phyloP scores from a whole-genome alignment of 2,888 invertebrate genomes.

The Lasioglossum pauxillum region DNA sequence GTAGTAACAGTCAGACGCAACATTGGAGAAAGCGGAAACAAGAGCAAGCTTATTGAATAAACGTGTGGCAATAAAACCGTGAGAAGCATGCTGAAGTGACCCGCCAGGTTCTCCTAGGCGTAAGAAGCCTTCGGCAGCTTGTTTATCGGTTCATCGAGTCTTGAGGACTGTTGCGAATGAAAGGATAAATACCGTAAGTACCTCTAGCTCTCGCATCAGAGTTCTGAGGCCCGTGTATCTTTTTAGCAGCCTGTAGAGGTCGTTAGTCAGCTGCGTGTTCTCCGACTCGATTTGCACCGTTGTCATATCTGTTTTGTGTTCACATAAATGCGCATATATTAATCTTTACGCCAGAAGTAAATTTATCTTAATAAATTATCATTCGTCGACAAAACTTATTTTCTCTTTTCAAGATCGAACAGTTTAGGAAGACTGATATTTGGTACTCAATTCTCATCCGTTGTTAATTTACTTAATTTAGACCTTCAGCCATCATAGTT shows the following conservation, averaged over 20 bases:
- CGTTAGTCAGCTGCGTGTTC: slow-evolving; percentile 97
- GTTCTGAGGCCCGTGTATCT: slow-evolving; percentile 96
- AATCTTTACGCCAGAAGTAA: background rate
- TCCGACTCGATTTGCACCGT: slow-evolving; percentile 96
- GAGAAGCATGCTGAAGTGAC: background rate
- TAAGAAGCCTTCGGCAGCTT: background rate
- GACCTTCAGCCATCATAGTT: background rate
- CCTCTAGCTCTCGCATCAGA: slow-evolving; percentile 95
- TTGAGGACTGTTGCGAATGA: background rate
- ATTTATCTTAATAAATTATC: background rate
- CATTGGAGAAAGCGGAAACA: background rate
- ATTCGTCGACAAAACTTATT: background rate
- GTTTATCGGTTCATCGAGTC: slow-evolving; percentile 12
- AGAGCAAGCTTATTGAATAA: background rate
- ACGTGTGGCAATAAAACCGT: background rate
- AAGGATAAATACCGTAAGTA: slow-evolving; percentile 77
- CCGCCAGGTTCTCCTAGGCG: background rate
- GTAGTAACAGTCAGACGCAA: background rate
- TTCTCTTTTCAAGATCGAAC: background rate
- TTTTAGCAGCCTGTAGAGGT: slow-evolving; percentile 95
- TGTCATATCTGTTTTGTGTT: slow-evolving; percentile 91
- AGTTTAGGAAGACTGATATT: background rate
- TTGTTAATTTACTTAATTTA: background rate
- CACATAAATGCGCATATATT: slow-evolving; percentile 25
- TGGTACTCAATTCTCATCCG: background rate